Base-by-base conservation (phyloP, 2,888 invertebrate genomes). In the Parnassius glacialis region DNA sequence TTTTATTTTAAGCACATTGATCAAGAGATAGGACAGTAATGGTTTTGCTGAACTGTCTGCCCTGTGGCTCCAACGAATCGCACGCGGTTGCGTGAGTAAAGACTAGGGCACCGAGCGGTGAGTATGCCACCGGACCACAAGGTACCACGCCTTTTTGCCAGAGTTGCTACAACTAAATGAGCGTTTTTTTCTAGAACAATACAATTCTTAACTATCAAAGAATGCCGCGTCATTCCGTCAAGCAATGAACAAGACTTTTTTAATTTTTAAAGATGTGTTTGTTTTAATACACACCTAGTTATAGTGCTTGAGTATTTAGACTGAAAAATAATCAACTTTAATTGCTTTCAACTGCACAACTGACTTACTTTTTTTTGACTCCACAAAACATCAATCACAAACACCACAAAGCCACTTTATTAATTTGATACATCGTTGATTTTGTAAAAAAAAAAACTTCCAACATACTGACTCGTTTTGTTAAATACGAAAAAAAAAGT, bases 1-100 rank as follows among this genome's bases (percentile, higher is more conserved):
- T 10, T 12, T 5, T 12, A 7, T 2, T 9, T 12, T 12, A 45
- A 10, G 11, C 43, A 43, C 9, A 47, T 47, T 12, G n/a, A 13
- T 3, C 13, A 10, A 51, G 9, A 25, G 9, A n/a, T 3, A 20
- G 20, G 20, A 51, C 3, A n/a, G 34, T 42, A 50, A 11, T 55
- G 41, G 34, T 13, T 12, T 1, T 61, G 52, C 45, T 51, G 48
- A 67, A 65, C 66, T 62, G 67, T 62, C 64, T 67, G 64, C 62
- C 68, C 62, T 71, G 69, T 71, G 73, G 69, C 67, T 64, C 65
- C 52, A n/a, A 25, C 12, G 53, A 59, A 59, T 53, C 13, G 53
- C 45, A 13, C 25, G 47, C 10, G 52, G 48, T 62, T 53, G 61
- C 61, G 57, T 57, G 57, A 61, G 52, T 48, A 42, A 44, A 61